Percentiles rank a stretch among this genome's conserved stretches.
Evolutionary conservation across 1,140 invertebrate species (phyloP).

Genomic region (Gryon sp.): DNA sequence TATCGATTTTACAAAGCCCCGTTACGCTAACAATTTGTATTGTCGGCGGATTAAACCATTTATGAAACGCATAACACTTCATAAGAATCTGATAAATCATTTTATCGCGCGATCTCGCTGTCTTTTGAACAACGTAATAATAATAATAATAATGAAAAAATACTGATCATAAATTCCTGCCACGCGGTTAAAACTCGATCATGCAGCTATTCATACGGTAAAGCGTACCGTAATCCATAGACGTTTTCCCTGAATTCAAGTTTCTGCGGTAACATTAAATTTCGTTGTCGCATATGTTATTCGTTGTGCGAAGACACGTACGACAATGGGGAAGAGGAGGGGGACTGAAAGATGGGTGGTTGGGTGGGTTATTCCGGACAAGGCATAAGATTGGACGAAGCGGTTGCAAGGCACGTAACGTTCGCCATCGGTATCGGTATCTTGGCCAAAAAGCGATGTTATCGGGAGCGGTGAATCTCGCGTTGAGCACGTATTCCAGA

Average conservation of each 20-base stretch:
- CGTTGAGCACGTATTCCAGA: slow-evolving; percentile 48
- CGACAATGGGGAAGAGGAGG: neutral
- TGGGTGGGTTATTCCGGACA: too few relatives aligned
- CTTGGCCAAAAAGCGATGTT: slow-evolving; percentile 41
- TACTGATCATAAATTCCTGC: slow-evolving; percentile 12
- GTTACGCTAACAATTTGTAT: too few relatives aligned
- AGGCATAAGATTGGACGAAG: slow-evolving; percentile 2
- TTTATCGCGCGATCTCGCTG: too few relatives aligned
- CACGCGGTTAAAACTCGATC: slow-evolving; percentile 10
- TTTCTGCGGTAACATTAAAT: neutral
- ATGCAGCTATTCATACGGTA: neutral
- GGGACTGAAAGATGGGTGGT: too few relatives aligned
- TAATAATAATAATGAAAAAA: too few relatives aligned
- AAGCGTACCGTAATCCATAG: slow-evolving; percentile 7
- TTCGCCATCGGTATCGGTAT: slow-evolving; percentile 37
- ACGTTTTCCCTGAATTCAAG: neutral
- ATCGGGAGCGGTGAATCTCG: slow-evolving; percentile 36
- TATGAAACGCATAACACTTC: slow-evolving; percentile 27
- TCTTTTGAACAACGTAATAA: too few relatives aligned
- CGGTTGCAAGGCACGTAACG: slow-evolving; percentile 39
- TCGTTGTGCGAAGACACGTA: neutral
- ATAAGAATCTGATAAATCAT: slow-evolving; percentile 24
- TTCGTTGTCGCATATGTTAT: slow-evolving; percentile 17
- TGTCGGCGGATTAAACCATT: slow-evolving; percentile 45
- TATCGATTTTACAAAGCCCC: too few relatives aligned